phyloP scores from a whole-genome alignment of 2,888 invertebrate genomes.

The Mesochorus sp. region DNA sequence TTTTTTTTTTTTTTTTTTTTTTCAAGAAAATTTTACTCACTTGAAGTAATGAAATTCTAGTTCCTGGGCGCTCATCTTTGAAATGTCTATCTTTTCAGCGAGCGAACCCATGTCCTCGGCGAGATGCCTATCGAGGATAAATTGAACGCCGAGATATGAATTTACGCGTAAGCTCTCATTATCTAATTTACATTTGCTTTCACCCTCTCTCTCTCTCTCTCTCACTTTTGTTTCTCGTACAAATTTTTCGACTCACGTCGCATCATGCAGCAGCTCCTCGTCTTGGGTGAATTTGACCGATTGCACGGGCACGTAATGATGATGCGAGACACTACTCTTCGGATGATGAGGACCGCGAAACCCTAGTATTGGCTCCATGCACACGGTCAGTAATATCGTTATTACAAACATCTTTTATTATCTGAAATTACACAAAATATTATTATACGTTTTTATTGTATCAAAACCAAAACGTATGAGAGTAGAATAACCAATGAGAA shows the following conservation, averaged over 20 bases:
- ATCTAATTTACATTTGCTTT: background rate
- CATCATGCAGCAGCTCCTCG: constrained; percentile 88
- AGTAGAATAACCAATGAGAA: too few species aligned
- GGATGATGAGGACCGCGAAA: constrained; percentile 88
- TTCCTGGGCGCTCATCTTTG: constrained; percentile 92
- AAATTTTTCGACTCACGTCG: constrained; percentile 83
- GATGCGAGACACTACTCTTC: constrained; percentile 82
- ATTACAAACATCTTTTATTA: constrained; percentile 59
- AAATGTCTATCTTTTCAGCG: constrained; percentile 85
- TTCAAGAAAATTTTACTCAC: constrained; percentile 72
- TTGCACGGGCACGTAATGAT: constrained; percentile 85
- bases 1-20: constrained; percentile 4
- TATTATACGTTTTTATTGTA: background rate
- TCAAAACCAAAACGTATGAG: too few species aligned
- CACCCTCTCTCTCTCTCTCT: too few species aligned
- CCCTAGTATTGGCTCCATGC: constrained; percentile 65
- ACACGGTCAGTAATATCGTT: constrained; percentile 66
- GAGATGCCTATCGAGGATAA: constrained; percentile 85
- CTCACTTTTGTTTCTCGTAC: too few species aligned
- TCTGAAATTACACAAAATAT: constrained; percentile 13
- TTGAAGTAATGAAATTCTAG: constrained; percentile 93
- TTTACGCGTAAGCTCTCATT: too few species aligned
- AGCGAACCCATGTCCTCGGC: constrained; percentile 89
- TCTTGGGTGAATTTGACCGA: constrained; percentile 87
- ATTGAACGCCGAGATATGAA: too few species aligned